These are phyloP conservation scores for Xiphophorus maculatus DNA, from an alignment of 2,113 vertebrate genomes.

Conservation along the genomic window DNA sequence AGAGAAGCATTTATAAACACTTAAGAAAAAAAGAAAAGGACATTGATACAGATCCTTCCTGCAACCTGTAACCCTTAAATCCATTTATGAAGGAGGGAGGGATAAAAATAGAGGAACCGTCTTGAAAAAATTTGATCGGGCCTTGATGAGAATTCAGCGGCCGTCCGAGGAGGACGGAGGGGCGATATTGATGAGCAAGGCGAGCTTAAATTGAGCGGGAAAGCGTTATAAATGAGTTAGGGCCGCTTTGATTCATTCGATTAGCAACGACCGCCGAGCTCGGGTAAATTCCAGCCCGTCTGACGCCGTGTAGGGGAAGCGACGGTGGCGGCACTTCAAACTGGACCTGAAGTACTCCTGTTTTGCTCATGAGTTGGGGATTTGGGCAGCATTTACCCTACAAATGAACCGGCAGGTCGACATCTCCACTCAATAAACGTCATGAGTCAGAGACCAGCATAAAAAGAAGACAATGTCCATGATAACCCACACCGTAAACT, in stretches of 20 bases:
- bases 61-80: slow-evolving; percentile 7
- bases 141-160: slow-evolving; percentile 46
- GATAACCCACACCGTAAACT: neutral
- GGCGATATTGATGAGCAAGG: slow-evolving; percentile 74
- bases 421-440: neutral
- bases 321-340: slow-evolving; percentile 18
- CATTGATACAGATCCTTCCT: neutral
- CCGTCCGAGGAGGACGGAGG: slow-evolving; percentile 56
- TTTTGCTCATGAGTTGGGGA: neutral
- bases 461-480: neutral
- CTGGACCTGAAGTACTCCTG: neutral
- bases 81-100: neutral
- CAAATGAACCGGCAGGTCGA: neutral
- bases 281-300: slow-evolving; percentile 52
- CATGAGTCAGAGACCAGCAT: neutral
- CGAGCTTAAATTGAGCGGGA: slow-evolving; percentile 74
- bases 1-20: slow-evolving; percentile 16
- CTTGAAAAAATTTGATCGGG: slow-evolving; percentile 33
- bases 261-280: slow-evolving; percentile 73
- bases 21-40: no score
- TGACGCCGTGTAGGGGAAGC: slow-evolving; percentile 26
- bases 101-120: slow-evolving; percentile 7
- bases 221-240: slow-evolving; percentile 78
- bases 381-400: neutral
- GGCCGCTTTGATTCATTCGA: slow-evolving; percentile 73